Conservation (phyloP, 37 sponge, comb jelly and placozoan species). For the Spongia lamella region DNA sequence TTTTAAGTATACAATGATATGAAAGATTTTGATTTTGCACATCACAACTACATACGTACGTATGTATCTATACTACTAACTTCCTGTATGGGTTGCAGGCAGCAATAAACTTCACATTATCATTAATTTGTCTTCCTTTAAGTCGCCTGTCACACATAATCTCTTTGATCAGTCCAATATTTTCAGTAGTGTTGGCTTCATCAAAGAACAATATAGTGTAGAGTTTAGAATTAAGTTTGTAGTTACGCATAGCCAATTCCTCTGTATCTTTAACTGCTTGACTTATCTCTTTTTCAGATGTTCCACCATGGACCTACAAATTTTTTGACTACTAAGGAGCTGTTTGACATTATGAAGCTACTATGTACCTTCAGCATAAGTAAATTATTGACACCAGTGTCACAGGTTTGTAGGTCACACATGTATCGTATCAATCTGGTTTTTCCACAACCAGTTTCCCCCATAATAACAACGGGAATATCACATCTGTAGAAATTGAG, state of each 20-base stretch:
- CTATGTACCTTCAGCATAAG: conserved; percentile 27
- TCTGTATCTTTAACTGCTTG: conserved; percentile 43
- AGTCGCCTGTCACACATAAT: conserved; percentile 83
- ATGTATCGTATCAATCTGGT: conserved; percentile 69
- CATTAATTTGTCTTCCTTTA: conserved; percentile 42
- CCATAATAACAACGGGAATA: conserved; percentile 86
- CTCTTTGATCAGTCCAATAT: conserved; percentile 67
- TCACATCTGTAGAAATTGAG: conserved; percentile 43
- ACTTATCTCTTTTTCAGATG: conserved; percentile 44
- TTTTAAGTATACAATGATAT: too few species aligned
- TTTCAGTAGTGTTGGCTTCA: conserved; percentile 80
- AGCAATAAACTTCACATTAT: conserved; percentile 75
- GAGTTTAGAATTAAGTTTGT: conserved; percentile 2
- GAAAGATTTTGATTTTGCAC: too few species aligned
- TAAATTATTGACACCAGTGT: conserved; percentile 5
- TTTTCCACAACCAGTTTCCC: conserved; percentile 89
- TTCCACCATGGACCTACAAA: conserved; percentile 65
- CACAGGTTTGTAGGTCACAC: conserved; percentile 37
- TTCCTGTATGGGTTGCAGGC: conserved; percentile 81
- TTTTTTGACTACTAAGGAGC: conserved; percentile 20
- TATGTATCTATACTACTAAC: not conserved
- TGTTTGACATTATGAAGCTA: too few species aligned
- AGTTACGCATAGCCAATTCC: conserved; percentile 31
- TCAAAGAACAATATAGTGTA: conserved; percentile 87
- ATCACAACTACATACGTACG: too few species aligned